phyloP scores from a whole-genome alignment of 2,888 invertebrate genomes.

The Syrista parreyssii region DNA sequence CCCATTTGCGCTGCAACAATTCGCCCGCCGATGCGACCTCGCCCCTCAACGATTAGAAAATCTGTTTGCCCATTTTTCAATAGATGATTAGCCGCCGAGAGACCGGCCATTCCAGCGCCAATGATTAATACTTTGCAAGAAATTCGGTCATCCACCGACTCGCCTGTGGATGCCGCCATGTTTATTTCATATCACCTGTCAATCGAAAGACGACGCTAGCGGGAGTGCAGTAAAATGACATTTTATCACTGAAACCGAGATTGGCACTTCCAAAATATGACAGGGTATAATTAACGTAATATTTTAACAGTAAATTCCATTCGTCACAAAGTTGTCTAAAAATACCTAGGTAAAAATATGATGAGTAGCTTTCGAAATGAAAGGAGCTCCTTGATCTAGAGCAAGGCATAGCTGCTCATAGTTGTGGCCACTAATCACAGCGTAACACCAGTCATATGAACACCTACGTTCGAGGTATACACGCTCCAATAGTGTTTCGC shows the following conservation, averaged over 20 bases:
- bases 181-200: slow-evolving; percentile 32
- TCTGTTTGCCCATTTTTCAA: slow-evolving; percentile 82
- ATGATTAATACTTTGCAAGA: slow-evolving; percentile 81
- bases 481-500: not conserved
- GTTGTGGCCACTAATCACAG: not conserved
- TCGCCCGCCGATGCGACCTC: slow-evolving; percentile 84
- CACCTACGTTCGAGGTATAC: not conserved
- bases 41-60: slow-evolving; percentile 84
- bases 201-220: not conserved
- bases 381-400: no score
- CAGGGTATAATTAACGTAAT: not conserved
- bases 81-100: slow-evolving; percentile 86
- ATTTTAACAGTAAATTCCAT: not conserved
- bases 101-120: slow-evolving; percentile 87
- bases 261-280: not conserved
- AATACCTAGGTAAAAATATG: not conserved
- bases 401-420: not conserved
- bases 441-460: not conserved
- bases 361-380: not conserved
- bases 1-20: slow-evolving; percentile 82
- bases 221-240: not conserved
- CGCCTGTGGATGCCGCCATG: slow-evolving; percentile 63
- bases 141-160: slow-evolving; percentile 56
- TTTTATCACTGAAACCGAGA: not conserved
- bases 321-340: not conserved